Base-by-base conservation (phyloP, 2,113 vertebrate species). In the Pelecanus crispus region DNA sequence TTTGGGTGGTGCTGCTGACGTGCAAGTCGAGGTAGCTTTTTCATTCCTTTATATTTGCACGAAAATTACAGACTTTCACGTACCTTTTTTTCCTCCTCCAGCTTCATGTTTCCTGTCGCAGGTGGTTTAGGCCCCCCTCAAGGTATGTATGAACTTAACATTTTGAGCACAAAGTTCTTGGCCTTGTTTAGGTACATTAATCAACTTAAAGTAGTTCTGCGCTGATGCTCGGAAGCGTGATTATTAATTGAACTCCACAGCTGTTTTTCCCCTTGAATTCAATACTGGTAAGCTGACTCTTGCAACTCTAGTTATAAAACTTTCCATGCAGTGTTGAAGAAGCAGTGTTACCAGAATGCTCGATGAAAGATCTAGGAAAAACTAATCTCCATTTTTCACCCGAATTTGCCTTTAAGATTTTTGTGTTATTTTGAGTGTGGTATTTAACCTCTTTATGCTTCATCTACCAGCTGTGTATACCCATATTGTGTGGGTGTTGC, bases 71-170 rank as follows among this genome's bases (percentile, higher is more conserved):
- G 79, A 42, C 45, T 80, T 72, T 87, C 15, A 58, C 24, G 1
- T 26, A 9, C 59, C 67, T 4, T 66, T 73, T 97, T 97, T 86
- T 97, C 17, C 94, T 88, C 49, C 97, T 96, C 40, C 95, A 99
- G 99, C 98, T 99, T 99, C 96, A 99, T 99, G 98, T 99, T 99
- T 98, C 98, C 99, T n/a, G 99, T 99, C 1, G 98, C 99, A 93
- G 98, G 99, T 40, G 98, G 99, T 82, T 97, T 99, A 84, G 99
- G 99, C 81, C 98, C 99, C 26, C 98, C 99, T 79, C 99, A 99
- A 99, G 99, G 99, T 99, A 98, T n/a, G 99, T 97, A 58, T 68
- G 62, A 52, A 1, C 49, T 67, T 52, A 45, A 67, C 21, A 8
- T 81, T 82, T 19, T 74, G 47, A 89, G 71, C 45, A 71, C 65